Base-by-base conservation (phyloP, 2,113 vertebrate genomes). In the Proterorhinus semilunaris region DNA sequence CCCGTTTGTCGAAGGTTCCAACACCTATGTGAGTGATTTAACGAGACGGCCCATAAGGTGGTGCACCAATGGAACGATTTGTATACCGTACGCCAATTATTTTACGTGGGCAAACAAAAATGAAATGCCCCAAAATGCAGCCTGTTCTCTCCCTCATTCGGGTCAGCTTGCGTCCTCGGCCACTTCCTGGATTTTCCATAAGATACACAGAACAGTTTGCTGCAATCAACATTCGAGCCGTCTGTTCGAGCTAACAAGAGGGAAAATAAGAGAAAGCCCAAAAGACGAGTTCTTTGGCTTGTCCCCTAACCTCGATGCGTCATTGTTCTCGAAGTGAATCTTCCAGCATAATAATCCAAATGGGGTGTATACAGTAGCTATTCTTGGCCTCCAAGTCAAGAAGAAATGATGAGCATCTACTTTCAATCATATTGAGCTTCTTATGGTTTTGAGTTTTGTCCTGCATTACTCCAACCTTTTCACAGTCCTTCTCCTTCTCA, bases 191-290 rank as follows among this genome's bases (percentile, higher is more conserved):
- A 61, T 75, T 44, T 62, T 81, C 78, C 80, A 43, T 54, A 36
- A 48, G 62, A 69, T 83, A 87, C 84, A 81, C 59, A 62, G 58
- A 61, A 44, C 8, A 52, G 66, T 8, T 44, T 63, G 72, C 76
- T 66, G 75, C 76, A 75, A 82, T 82, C 84, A 74, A 66, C 80
- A 70, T 75, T 75, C 75, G 42, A 57, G 62, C 85, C 75, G 36
- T 45, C 72, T 85, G 78, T 85, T 87, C 58, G 79, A 78, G 78
- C 83, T 90, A 91, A 91, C 87, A 91, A 91, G 90, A 15, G 87
- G 87, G 85, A 89, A 87, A 89, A 91, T 81, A 83, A 82, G 85
- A 65, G 85, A 65, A 66, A 75, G 75, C 68, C 62, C 65, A 68
- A 78, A 5, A 84, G 79, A 78, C 64, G 62, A 73, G 68, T 52